phyloP scores from a whole-genome alignment of 2,113 vertebrate genomes.

The Theristicus caerulescens region DNA sequence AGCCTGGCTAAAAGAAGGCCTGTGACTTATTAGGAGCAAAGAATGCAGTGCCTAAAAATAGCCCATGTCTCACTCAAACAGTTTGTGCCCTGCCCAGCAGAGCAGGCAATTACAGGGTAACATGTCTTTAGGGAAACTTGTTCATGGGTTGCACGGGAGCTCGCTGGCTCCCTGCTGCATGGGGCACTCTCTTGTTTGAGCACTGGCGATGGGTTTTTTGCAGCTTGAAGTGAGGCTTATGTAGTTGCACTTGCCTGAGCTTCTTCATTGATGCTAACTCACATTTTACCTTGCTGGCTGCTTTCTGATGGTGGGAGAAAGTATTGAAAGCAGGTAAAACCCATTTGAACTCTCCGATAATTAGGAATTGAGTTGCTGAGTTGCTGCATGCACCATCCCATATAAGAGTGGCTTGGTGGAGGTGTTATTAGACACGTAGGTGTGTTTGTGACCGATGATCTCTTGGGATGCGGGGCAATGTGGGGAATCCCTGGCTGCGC shows the following conservation, averaged over 20 bases:
- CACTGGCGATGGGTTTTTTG: neutral
- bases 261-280: neutral
- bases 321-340: neutral
- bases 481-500: neutral
- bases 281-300: neutral
- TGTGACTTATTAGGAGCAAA: constrained; percentile 44
- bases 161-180: neutral
- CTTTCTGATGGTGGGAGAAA: neutral
- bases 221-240: neutral
- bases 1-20: constrained; percentile 32
- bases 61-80: neutral
- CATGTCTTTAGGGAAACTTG: neutral
- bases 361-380: neutral
- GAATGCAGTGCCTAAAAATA: constrained; percentile 32
- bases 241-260: neutral
- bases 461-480: neutral
- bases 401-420: neutral
- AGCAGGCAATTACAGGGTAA: constrained; percentile 14
- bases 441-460: neutral
- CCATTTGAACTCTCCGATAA: neutral
- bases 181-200: neutral
- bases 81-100: constrained; percentile 47
- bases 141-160: neutral
- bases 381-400: neutral
- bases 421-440: rapidly evolving